phyloP scores from a whole-genome alignment of 1,140 invertebrate genomes.

The Rhynchophorus ferrugineus region DNA sequence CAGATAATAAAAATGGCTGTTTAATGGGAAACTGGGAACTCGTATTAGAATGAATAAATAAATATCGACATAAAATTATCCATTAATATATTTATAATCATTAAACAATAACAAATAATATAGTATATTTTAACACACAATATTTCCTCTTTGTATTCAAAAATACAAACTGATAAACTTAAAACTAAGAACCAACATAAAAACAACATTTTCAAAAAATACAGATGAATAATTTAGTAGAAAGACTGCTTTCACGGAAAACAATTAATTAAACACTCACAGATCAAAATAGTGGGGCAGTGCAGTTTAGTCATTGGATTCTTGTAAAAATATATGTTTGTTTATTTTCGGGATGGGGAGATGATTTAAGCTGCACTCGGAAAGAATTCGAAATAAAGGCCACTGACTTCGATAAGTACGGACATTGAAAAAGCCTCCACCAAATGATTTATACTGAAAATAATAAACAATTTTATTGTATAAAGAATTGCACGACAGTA shows the following conservation, averaged over 20 bases:
- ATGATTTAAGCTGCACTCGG: slow-evolving; percentile 23
- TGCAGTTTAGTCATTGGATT: slow-evolving; percentile 19
- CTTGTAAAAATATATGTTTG: slow-evolving; percentile 18
- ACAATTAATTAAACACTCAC: no score
- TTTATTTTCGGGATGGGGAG: neutral
- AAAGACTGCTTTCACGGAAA: slow-evolving; percentile 17
- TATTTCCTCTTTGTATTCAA: slow-evolving; percentile 16
- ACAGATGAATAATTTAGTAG: slow-evolving; percentile 8
- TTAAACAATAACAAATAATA: slow-evolving; percentile 15
- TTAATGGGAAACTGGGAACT: no score
- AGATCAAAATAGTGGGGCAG: neutral
- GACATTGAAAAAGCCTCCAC: slow-evolving; percentile 37
- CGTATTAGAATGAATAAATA: no score
- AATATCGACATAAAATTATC: neutral
- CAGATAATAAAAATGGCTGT: no score
- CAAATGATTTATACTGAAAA: slow-evolving; percentile 40
- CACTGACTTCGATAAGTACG: slow-evolving; percentile 35
- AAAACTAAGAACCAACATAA: slow-evolving; percentile 8
- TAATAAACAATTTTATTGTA: slow-evolving; percentile 26
- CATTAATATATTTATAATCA: slow-evolving; percentile 9
- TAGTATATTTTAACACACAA: slow-evolving; percentile 15
- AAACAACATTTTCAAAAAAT: neutral
- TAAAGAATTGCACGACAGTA: slow-evolving; percentile 9
- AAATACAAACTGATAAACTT: slow-evolving; percentile 6
- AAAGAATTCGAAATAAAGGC: slow-evolving; percentile 25